Conservation (phyloP, 2,113 vertebrate genomes). For the Xenopus borealis region DNA sequence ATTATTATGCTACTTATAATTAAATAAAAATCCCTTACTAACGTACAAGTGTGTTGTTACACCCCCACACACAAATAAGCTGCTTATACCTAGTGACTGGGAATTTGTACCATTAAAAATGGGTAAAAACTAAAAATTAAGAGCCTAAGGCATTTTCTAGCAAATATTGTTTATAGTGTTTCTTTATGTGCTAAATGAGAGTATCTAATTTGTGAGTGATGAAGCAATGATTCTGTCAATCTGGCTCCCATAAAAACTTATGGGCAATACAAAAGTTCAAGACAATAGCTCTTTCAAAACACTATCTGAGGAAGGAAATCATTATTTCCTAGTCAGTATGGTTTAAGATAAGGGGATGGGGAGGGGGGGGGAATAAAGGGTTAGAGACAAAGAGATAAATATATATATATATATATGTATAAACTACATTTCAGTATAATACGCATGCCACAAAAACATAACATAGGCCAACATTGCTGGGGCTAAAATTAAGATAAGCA, state of each 20-base stretch:
- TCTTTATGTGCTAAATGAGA: neutral
- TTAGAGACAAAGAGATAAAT: neutral
- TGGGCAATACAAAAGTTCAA: slow-evolving; percentile 43
- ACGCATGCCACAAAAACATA: neutral
- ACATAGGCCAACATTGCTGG: neutral
- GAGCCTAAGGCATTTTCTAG: slow-evolving; percentile 40
- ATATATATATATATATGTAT: neutral
- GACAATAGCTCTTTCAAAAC: slow-evolving; percentile 27
- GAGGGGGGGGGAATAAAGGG: neutral
- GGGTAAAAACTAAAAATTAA: slow-evolving; percentile 47
- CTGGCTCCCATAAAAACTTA: slow-evolving; percentile 44
- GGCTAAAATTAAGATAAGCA: too few species aligned
- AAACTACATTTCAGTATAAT: neutral
- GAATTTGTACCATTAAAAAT: slow-evolving; percentile 30
- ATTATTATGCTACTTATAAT: too few species aligned
- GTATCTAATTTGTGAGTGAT: slow-evolving; percentile 7
- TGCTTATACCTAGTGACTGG: slow-evolving; percentile 33
- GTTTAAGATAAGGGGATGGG: neutral
- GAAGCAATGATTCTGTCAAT: slow-evolving; percentile 39
- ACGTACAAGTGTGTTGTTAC: slow-evolving; percentile 5
- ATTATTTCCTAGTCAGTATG: slow-evolving; percentile 24
- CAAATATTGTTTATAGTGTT: slow-evolving; percentile 28
- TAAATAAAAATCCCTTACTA: neutral
- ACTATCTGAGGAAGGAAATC: slow-evolving; percentile 20
- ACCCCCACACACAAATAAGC: neutral